Percentiles rank a stretch among this genome's conserved stretches.
Evolutionary conservation across 2,113 vertebrate genomes (phyloP).

Genomic region (Anguilla rostrata): DNA sequence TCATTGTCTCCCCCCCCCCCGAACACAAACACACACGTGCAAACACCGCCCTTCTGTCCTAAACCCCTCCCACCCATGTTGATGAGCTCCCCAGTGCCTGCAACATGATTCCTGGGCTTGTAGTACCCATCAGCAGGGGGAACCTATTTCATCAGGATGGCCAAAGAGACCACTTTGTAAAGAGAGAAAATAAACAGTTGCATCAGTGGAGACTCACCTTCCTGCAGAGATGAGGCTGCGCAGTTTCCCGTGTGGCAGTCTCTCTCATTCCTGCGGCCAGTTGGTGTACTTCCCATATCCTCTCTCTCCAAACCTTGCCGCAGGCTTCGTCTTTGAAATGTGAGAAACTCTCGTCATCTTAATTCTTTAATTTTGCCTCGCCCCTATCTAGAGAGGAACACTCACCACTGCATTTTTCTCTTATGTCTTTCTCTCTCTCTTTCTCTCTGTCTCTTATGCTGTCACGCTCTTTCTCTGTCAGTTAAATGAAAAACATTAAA

Average conservation of each 20-base stretch:
- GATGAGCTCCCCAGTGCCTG: background rate
- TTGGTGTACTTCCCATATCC: background rate
- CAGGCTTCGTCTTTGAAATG: background rate
- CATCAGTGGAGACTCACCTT: background rate
- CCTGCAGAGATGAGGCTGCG: background rate
- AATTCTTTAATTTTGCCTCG: background rate
- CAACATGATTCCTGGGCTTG: background rate
- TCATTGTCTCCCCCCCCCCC: background rate
- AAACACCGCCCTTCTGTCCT: no score
- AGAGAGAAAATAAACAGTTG: background rate
- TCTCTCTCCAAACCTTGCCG: background rate
- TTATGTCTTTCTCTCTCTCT: background rate
- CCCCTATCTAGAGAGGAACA: background rate
- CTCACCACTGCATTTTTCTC: background rate
- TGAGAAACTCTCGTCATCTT: background rate
- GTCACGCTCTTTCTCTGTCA: no score
- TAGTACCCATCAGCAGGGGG: background rate
- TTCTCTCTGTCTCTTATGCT: no score
- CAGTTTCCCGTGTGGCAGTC: background rate
- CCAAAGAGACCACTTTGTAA: background rate
- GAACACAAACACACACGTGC: no score
- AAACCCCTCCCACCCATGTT: background rate
- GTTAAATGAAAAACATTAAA: no score
- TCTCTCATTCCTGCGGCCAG: background rate
- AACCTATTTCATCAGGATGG: background rate